Conservation (phyloP, 2,888 invertebrate genomes). For the Acleris cristana region DNA sequence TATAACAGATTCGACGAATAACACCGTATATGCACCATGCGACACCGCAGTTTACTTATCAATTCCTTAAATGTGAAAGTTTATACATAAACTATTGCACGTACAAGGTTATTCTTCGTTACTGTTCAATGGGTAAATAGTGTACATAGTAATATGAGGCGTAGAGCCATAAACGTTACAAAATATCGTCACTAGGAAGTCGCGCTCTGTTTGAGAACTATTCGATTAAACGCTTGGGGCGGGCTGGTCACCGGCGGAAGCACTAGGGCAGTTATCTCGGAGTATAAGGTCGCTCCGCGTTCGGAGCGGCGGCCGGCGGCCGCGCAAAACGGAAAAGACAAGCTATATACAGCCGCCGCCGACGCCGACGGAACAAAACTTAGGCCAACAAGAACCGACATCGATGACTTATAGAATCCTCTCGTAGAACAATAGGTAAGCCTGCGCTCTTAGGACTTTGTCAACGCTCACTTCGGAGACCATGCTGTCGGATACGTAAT, state of each 20-base stretch:
- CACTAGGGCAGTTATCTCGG: too few species aligned
- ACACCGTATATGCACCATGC: slow-evolving; percentile 39
- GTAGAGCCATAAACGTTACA: slow-evolving; percentile 30
- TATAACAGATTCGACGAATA: slow-evolving; percentile 38
- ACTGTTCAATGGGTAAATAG: slow-evolving; percentile 18
- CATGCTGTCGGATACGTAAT: slow-evolving; percentile 95
- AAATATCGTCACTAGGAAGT: slow-evolving; percentile 27
- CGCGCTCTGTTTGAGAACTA: background rate
- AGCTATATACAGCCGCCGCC: slow-evolving; percentile 29
- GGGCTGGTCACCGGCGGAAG: background rate
- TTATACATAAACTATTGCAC: slow-evolving; percentile 21
- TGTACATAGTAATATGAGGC: slow-evolving; percentile 18
- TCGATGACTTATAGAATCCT: slow-evolving; percentile 87
- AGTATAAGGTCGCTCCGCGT: too few species aligned
- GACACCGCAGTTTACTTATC: slow-evolving; percentile 28
- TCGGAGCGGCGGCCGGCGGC: too few species aligned
- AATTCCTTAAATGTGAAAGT: slow-evolving; percentile 34
- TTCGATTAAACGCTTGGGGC: slow-evolving; percentile 3
- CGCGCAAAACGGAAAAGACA: slow-evolving; percentile 15
- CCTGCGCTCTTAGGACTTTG: slow-evolving; percentile 92
- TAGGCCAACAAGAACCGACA: slow-evolving; percentile 12
- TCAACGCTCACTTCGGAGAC: slow-evolving; percentile 92
- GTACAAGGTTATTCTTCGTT: slow-evolving; percentile 39
- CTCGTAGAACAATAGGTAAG: slow-evolving; percentile 98
- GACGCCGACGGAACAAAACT: slow-evolving; percentile 1